Percentiles rank a stretch among this genome's conserved stretches.
These are phyloP conservation scores for Charadrius vociferus DNA, from an alignment of 2,113 vertebrate genomes.

Conservation along the genomic window DNA sequence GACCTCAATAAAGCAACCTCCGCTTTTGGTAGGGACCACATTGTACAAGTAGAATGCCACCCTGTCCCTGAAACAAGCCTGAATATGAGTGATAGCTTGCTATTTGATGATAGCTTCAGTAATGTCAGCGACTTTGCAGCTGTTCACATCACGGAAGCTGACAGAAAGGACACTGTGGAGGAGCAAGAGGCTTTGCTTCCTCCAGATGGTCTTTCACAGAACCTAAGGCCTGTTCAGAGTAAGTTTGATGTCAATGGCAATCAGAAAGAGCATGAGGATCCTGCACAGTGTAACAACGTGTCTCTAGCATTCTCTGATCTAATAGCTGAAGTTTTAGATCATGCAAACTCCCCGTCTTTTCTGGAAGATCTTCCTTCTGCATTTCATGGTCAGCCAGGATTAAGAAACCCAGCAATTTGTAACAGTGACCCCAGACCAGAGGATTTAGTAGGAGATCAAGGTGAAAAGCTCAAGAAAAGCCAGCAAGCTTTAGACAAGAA, in stretches of 20 bases:
- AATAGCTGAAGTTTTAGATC: slow-evolving; percentile 76
- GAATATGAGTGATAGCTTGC: slow-evolving; percentile 88
- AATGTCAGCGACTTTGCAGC: slow-evolving; percentile 71
- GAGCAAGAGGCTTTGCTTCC: slow-evolving; percentile 7
- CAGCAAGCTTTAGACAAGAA: background rate
- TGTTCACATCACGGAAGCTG: slow-evolving; percentile 30
- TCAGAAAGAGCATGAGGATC: background rate
- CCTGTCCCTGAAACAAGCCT: slow-evolving; percentile 73
- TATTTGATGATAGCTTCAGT: slow-evolving; percentile 91
- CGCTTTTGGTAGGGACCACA: background rate
- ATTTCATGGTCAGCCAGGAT: background rate
- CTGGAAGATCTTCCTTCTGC: background rate
- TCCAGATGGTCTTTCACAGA: slow-evolving; percentile 24
- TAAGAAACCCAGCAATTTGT: background rate
- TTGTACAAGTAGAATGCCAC: slow-evolving; percentile 24
- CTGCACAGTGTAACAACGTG: slow-evolving; percentile 1
- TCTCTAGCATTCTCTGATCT: slow-evolving; percentile 85
- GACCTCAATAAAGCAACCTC: background rate
- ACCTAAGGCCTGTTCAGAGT: background rate
- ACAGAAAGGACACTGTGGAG: slow-evolving; percentile 25
- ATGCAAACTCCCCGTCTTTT: background rate
- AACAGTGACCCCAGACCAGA: background rate
- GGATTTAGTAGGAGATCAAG: background rate
- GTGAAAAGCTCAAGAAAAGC: slow-evolving; percentile 17
- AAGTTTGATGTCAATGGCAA: background rate